phyloP scores from a whole-genome alignment of 2,113 vertebrate genomes.

The Campylorhamphus procurvoides region DNA sequence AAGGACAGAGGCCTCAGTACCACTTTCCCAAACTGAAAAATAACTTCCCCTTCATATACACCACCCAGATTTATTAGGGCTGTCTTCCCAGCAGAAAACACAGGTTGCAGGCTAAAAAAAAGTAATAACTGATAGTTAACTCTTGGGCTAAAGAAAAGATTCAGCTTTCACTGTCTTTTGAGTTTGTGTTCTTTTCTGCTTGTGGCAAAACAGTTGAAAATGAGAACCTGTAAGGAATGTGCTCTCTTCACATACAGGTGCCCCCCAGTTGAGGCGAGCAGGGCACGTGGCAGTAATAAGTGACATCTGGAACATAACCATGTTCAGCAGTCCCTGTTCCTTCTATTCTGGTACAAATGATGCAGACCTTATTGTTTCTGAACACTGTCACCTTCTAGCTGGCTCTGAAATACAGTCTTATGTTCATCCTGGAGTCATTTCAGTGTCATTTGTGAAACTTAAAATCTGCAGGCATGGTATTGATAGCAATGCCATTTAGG shows the following conservation, averaged over 20 bases:
- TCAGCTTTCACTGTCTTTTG: not conserved
- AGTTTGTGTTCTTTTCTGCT: constrained; percentile 6
- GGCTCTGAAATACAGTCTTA: not conserved
- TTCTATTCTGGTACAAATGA: not conserved
- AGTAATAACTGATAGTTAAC: not conserved
- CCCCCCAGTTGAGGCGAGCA: not conserved
- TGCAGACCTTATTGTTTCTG: not conserved
- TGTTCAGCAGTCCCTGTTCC: not conserved
- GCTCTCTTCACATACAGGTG: not conserved
- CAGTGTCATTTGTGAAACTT: not conserved
- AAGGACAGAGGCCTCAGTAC: not conserved
- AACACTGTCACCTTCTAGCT: not conserved
- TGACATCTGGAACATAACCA: not conserved
- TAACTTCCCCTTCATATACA: not conserved
- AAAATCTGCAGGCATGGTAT: not conserved
- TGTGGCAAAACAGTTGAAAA: not conserved
- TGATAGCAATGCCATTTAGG: not conserved
- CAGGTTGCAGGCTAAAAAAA: not conserved
- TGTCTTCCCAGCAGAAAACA: not conserved
- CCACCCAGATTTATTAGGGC: not conserved
- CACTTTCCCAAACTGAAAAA: constrained; percentile 5
- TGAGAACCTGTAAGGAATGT: not conserved
- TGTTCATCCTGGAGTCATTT: not conserved
- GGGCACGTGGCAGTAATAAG: not conserved
- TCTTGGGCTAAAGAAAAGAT: not conserved